Evolutionary conservation across 37 sponge, comb jelly and placozoan genomes (phyloP).

Genomic region (Trichoplax adhaerens): DNA sequence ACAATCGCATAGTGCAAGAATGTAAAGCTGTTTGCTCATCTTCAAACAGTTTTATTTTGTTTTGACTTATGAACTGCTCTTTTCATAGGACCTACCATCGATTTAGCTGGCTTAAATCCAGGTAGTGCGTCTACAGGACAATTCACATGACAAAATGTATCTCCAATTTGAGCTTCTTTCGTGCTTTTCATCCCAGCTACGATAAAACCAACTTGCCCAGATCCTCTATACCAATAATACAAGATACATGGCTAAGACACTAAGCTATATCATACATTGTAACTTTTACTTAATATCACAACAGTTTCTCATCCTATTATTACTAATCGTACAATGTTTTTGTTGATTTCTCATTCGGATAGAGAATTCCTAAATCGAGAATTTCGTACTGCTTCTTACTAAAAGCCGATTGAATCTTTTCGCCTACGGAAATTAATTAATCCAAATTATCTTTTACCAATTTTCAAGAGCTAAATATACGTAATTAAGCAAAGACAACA

Average conservation of each 20-base stretch:
- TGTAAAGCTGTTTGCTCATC: too few relatives aligned
- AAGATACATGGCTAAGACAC: too few relatives aligned
- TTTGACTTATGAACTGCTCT: background rate
- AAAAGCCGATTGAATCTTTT: slow-evolving; percentile 30
- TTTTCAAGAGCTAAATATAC: background rate
- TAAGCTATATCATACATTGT: too few relatives aligned
- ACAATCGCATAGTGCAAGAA: too few relatives aligned
- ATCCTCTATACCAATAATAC: background rate
- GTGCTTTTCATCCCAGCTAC: slow-evolving; percentile 54
- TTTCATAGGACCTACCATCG: slow-evolving; percentile 33
- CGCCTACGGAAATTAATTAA: slow-evolving; percentile 22
- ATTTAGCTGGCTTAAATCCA: slow-evolving; percentile 58
- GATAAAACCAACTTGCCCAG: slow-evolving; percentile 87
- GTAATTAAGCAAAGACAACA: background rate
- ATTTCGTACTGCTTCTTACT: slow-evolving; percentile 38
- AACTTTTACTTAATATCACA: too few relatives aligned
- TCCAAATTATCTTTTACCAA: too few relatives aligned
- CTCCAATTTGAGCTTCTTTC: slow-evolving; percentile 71
- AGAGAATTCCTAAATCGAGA: slow-evolving; percentile 43
- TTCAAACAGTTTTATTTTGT: too few relatives aligned
- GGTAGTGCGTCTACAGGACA: slow-evolving; percentile 33
- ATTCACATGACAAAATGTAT: slow-evolving; percentile 56
- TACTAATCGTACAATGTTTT: slow-evolving; percentile 28
- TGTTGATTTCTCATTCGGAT: slow-evolving; percentile 29
- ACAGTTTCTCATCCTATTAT: too few relatives aligned